Conservation (phyloP, 2,888 invertebrate species). For the Spilosoma lubricipeda region DNA sequence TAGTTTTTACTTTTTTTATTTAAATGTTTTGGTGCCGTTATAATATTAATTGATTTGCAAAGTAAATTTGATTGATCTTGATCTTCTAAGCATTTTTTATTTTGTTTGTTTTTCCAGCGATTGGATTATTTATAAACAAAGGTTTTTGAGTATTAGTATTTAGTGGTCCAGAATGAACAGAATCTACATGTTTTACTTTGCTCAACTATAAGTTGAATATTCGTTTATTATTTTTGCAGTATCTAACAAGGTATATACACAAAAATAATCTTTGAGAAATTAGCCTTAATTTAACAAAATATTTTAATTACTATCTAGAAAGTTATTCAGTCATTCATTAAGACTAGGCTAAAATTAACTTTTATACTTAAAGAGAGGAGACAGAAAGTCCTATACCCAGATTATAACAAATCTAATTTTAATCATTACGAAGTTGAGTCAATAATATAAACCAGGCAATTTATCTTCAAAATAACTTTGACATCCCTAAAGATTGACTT, state of each 20-base stretch:
- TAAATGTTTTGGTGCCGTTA: too few species aligned
- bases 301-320: not conserved
- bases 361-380: not conserved
- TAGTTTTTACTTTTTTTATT: too few species aligned
- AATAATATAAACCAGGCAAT: slow-evolving; percentile 1
- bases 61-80: too few species aligned
- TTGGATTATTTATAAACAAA: not conserved
- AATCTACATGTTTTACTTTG: not conserved
- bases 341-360: not conserved
- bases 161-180: not conserved
- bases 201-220: not conserved
- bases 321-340: not conserved
- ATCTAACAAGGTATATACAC: not conserved
- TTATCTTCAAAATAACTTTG: slow-evolving; percentile 11
- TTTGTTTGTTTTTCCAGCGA: too few species aligned
- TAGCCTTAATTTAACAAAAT: not conserved
- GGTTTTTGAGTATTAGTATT: not conserved
- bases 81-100: not conserved
- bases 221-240: not conserved
- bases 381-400: not conserved
- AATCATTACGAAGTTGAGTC: slow-evolving; percentile 11
- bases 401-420: slow-evolving; percentile 4
- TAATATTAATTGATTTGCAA: too few species aligned
- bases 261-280: not conserved
- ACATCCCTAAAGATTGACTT: slow-evolving; percentile 7